Evolutionary conservation across 1,140 invertebrate genomes (phyloP).

Genomic region (Amyelois transitella): DNA sequence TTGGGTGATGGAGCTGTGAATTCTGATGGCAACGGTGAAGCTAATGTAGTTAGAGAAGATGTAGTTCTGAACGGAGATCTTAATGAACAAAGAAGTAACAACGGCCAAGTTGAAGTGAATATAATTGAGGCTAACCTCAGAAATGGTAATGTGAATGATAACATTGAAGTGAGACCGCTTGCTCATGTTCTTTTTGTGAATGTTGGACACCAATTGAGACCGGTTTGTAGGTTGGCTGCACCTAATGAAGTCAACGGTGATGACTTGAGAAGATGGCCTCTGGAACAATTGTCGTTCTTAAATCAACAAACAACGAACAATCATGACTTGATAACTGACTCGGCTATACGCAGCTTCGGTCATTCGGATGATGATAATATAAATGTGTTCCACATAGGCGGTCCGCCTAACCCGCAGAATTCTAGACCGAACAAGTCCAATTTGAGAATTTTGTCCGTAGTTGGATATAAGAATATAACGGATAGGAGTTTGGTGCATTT

Average conservation of each 20-base stretch:
- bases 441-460: conserved; percentile 57
- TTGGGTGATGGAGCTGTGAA: background rate
- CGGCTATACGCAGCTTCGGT: conserved; percentile 43
- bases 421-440: conserved; percentile 40
- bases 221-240: conserved; percentile 12
- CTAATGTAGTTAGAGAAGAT: background rate
- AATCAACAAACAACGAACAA: conserved; percentile 22
- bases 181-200: conserved; percentile 22
- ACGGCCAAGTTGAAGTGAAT: background rate
- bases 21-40: background rate
- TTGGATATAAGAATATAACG: conserved; percentile 78
- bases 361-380: conserved; percentile 40
- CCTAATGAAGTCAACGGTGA: conserved; percentile 1
- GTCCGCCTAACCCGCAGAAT: conserved; percentile 1
- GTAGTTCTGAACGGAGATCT: background rate
- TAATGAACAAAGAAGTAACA: background rate
- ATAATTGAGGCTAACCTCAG: background rate
- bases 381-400: conserved; percentile 45
- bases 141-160: background rate
- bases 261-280: background rate
- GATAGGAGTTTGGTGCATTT: conserved; percentile 78
- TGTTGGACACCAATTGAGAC: conserved; percentile 11
- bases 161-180: background rate
- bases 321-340: conserved; percentile 34
- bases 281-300: too few relatives aligned